phyloP scores from a whole-genome alignment of 2,113 vertebrate species.

The Chionodraco myersi region DNA sequence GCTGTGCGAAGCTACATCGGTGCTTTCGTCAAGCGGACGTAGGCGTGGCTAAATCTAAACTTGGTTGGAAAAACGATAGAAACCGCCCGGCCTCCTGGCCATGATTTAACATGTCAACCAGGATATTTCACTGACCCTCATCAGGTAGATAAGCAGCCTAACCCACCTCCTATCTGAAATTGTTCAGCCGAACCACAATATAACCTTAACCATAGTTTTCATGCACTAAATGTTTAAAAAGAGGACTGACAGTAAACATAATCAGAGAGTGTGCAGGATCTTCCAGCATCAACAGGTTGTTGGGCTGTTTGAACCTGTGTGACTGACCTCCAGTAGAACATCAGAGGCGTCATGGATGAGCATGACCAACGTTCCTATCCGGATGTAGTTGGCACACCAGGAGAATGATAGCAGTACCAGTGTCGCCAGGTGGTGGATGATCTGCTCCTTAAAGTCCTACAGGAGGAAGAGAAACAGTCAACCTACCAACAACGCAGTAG shows the following conservation, averaged over 20 bases:
- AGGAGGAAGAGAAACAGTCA: neutral
- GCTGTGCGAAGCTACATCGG: too few species aligned
- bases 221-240: neutral
- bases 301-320: neutral
- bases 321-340: constrained; percentile 92
- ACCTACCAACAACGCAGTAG: neutral
- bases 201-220: neutral
- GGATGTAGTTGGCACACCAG: constrained; percentile 94
- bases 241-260: neutral
- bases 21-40: too few species aligned
- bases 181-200: neutral
- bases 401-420: constrained; percentile 90
- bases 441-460: constrained; percentile 93
- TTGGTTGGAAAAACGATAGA: too few species aligned
- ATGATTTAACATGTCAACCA: neutral
- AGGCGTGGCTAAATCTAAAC: too few species aligned
- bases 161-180: neutral
- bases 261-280: neutral
- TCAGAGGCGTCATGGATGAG: constrained; percentile 92
- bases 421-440: constrained; percentile 93
- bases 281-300: neutral
- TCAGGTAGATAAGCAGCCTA: neutral
- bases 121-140: neutral
- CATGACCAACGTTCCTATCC: constrained; percentile 91
- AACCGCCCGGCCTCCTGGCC: too few species aligned